phyloP scores from a whole-genome alignment of 2,888 invertebrate genomes.

The Lasioglossum lativentre region DNA sequence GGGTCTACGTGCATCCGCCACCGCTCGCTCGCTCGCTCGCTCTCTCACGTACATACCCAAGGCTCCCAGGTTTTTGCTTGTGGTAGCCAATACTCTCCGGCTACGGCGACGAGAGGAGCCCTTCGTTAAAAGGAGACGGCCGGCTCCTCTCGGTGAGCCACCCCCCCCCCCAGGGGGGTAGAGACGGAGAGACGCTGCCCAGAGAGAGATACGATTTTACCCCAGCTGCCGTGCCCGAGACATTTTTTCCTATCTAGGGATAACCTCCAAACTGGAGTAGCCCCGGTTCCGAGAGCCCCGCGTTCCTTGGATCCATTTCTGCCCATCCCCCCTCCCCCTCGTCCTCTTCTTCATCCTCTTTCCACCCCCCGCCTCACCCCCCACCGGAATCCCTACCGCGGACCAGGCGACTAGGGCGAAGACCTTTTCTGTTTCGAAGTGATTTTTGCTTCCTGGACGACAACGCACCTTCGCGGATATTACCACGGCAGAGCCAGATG shows the following conservation, averaged over 20 bases:
- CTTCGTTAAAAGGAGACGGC: conserved; percentile 59
- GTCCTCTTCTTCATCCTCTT: not conserved
- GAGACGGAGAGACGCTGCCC: conserved; percentile 19
- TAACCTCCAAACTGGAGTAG: conserved; percentile 78
- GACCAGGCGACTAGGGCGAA: conserved; percentile 47
- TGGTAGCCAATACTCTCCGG: conserved; percentile 78
- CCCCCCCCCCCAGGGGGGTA: not conserved
- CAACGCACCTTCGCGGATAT: conserved; percentile 35
- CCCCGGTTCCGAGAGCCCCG: conserved; percentile 57
- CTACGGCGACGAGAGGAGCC: conserved; percentile 68
- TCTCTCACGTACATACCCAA: conserved; percentile 59
- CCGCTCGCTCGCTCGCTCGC: conserved; percentile 18
- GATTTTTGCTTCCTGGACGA: conserved; percentile 56
- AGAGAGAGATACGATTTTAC: conserved; percentile 77
- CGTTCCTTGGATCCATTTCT: conserved; percentile 55
- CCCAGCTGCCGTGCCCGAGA: conserved; percentile 76
- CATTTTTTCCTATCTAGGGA: conserved; percentile 79
- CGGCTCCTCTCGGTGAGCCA: conserved; percentile 5
- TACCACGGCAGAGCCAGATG: not conserved
- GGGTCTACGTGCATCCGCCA: conserved; percentile 53
- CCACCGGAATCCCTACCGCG: conserved; percentile 12
- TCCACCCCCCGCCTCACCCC: not conserved
- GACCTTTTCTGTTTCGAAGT: conserved; percentile 54
- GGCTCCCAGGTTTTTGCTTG: conserved; percentile 76
- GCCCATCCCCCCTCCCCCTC: conserved; percentile 15